A percentile compares a stretch with the other conserved stretches of the same genome.
These are phyloP conservation scores for Catharus bicknelli DNA, from an alignment of 2,113 vertebrate species.

Conservation along the genomic window DNA sequence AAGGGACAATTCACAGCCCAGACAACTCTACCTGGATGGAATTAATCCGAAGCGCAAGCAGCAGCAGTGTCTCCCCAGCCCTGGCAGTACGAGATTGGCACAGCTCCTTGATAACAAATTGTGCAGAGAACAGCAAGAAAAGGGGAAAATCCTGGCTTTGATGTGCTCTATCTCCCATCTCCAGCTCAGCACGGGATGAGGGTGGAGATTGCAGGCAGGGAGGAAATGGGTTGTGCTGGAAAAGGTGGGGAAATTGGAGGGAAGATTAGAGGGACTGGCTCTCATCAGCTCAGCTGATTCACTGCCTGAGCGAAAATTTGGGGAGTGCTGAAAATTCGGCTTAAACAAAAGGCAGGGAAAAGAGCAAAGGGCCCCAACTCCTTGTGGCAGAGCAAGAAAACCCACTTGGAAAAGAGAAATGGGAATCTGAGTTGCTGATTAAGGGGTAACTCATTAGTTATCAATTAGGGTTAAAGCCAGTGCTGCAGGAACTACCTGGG, in stretches of 20 bases:
- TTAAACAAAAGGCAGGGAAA: neutral
- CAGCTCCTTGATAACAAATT: neutral
- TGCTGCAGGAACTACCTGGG: neutral
- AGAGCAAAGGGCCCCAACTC: neutral
- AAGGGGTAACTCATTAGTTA: neutral
- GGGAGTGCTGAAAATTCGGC: neutral
- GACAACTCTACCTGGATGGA: constrained; percentile 11
- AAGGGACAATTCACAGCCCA: neutral
- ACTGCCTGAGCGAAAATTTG: rapidly evolving
- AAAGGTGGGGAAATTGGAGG: neutral
- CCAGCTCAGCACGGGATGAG: neutral
- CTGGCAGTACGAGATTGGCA: neutral
- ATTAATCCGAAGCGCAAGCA: constrained; percentile 1
- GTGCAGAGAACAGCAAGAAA: constrained; percentile 20
- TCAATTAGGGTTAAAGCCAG: neutral
- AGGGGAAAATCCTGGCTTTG: constrained; percentile 19
- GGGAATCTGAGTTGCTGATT: neutral
- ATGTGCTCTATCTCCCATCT: constrained; percentile 1
- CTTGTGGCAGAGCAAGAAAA: neutral
- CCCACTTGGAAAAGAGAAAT: neutral
- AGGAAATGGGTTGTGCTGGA: neutral
- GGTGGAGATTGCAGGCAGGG: neutral
- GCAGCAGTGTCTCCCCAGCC: neutral
- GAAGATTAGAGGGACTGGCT: neutral
- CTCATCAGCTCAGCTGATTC: neutral